Evolutionary conservation across 1,140 invertebrate genomes (phyloP).

Genomic region (Eupristina koningsbergeri): DNA sequence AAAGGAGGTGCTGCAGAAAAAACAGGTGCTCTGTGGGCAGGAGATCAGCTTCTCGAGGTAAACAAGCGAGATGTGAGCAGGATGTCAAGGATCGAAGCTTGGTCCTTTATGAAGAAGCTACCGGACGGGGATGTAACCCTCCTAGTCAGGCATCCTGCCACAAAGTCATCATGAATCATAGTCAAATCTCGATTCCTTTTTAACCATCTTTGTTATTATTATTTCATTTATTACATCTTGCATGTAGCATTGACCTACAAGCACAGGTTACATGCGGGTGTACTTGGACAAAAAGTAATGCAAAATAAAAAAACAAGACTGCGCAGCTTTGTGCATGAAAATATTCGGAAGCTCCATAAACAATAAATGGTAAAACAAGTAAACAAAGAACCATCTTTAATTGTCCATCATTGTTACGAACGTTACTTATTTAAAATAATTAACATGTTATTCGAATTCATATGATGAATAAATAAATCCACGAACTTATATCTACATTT

Average conservation of each 20-base stretch:
- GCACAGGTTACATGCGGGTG: not conserved
- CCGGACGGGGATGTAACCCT: constrained; percentile 84
- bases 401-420: not conserved
- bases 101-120: constrained; percentile 92
- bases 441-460: not conserved
- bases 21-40: constrained; percentile 85
- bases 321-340: not conserved
- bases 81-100: constrained; percentile 92
- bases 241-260: too few species aligned
- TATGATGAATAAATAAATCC: not conserved
- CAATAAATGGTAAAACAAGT: not conserved
- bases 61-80: constrained; percentile 85
- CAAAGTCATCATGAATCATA: constrained; percentile 67
- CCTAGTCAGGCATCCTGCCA: constrained; percentile 73
- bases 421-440: not conserved
- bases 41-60: constrained; percentile 89
- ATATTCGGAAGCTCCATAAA: not conserved
- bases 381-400: not conserved
- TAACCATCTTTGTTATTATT: constrained; percentile 45
- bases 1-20: constrained; percentile 93
- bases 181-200: constrained; percentile 21
- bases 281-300: not conserved
- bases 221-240: not conserved
- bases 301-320: not conserved
- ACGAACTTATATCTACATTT: not conserved